Evolutionary conservation across 2,797 vertebrate species (phyloP).

Genomic region (Yasuhikotakia modesta): DNA sequence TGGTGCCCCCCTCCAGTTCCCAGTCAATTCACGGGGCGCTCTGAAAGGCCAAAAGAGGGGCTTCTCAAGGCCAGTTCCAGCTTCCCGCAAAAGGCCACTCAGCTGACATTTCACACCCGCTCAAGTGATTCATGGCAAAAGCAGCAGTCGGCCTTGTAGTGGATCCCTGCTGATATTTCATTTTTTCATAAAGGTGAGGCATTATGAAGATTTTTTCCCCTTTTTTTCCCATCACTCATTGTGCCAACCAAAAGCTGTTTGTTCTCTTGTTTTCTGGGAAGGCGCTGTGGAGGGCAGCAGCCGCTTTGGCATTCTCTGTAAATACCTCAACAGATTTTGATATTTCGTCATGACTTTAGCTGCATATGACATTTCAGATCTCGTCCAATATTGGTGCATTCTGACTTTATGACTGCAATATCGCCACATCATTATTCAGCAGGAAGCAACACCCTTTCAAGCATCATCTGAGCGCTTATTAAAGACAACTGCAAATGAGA

Average conservation of each 20-base stretch:
- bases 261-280: slow-evolving; percentile 48
- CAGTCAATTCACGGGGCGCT: slow-evolving; percentile 49
- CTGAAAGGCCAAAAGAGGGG: slow-evolving; percentile 47
- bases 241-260: slow-evolving; percentile 56
- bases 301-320: slow-evolving; percentile 63
- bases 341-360: slow-evolving; percentile 60
- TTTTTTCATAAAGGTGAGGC: slow-evolving; percentile 61
- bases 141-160: slow-evolving; percentile 54
- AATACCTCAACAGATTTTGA: slow-evolving; percentile 62
- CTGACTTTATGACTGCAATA: slow-evolving; percentile 25
- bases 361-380: slow-evolving; percentile 60
- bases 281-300: slow-evolving; percentile 45
- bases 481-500: slow-evolving; percentile 41
- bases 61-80: slow-evolving; percentile 47
- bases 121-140: slow-evolving; percentile 57
- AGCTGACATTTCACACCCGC: slow-evolving; percentile 64
- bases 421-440: slow-evolving; percentile 21
- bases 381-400: slow-evolving; percentile 51
- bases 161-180: slow-evolving; percentile 54
- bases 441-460: slow-evolving; percentile 17
- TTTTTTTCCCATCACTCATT: slow-evolving; percentile 41
- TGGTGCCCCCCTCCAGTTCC: slow-evolving; percentile 36
- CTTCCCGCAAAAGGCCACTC: slow-evolving; percentile 63
- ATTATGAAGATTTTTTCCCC: slow-evolving; percentile 56
- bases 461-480: slow-evolving; percentile 48